Percentiles rank a stretch among this genome's conserved stretches.
phyloP scores from a whole-genome alignment of 2,113 vertebrate genomes.

The Eublepharis macularius region DNA sequence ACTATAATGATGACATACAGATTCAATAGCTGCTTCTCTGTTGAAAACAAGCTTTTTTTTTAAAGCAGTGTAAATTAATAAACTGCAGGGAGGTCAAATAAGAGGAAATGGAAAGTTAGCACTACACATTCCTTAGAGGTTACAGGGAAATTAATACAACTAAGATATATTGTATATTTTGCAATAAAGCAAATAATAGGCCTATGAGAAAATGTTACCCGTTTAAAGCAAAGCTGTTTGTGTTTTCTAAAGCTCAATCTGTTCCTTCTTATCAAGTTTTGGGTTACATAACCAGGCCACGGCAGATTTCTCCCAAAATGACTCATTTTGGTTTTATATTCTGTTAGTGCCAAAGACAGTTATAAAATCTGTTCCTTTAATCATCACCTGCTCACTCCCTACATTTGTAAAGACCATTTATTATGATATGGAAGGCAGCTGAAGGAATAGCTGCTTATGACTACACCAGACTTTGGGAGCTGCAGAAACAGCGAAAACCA shows the following conservation, averaged over 20 bases:
- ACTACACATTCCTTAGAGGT: not conserved
- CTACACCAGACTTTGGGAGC: not conserved
- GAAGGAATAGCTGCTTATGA: not conserved
- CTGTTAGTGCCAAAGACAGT: not conserved
- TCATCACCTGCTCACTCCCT: not conserved
- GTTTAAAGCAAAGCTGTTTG: constrained; percentile 18
- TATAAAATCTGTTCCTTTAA: not conserved
- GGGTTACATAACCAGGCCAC: constrained; percentile 15
- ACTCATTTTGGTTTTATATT: constrained; percentile 23
- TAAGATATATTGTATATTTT: not conserved
- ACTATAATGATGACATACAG: not conserved
- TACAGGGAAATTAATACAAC: constrained; percentile 32
- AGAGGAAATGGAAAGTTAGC: constrained; percentile 19
- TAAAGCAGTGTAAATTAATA: constrained; percentile 4
- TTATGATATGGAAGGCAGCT: not conserved
- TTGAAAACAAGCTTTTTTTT: constrained; percentile 15
- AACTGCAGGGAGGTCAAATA: constrained; percentile 17
- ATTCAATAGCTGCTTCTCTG: constrained; percentile 8
- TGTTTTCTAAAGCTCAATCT: constrained; percentile 18
- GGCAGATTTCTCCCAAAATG: constrained; percentile 17
- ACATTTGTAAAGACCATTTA: not conserved
- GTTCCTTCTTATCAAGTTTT: not conserved
- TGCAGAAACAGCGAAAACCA: constrained; percentile 4
- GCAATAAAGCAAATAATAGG: not conserved
- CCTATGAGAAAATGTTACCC: rapidly evolving